Base-by-base conservation (phyloP, 2,113 vertebrate species). In the Tupaia chinensis region DNA sequence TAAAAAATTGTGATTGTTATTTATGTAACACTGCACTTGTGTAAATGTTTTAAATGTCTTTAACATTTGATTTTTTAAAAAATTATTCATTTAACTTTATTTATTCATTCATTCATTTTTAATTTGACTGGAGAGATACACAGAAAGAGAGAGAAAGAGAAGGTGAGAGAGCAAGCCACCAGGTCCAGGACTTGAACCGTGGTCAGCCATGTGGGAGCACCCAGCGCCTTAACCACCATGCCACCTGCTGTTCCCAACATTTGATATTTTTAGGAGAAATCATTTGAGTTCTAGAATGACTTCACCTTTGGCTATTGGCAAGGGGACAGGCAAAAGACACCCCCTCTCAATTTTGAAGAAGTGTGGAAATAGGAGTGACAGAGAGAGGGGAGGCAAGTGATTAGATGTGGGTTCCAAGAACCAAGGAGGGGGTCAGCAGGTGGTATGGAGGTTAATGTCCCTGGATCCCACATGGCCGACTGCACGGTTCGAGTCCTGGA, bases 251-350 rank as follows among this genome's bases (percentile, higher is more conserved):
- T 32, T 32, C 32, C 32, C 32, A 74, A 73, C 44, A 66, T 23
- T 32, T 74, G 25, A 9, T 14, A 73, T 78, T 94, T 70, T 92
- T 76, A 77, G 70, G 94, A 85, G 11, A 89, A 88, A 78, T 8
- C 17, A 1, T 87, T 87, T 80, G 83, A 91, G n/a, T 68, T 68
- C 56, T 87, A 22, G 13, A 90, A 77, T 34, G 29, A 87, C 27
- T 32, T 91, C 29, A 66, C 9, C 10, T 88, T 60, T 60, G 68
- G 29, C 27, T 97, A 0, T 80, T 61, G 65, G 80, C 66, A 60
- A 96, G 95, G 32, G 94, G 87, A 23, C 6, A 70, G n/a, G 54
- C 53, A 87, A 82, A 95, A 79, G 27, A 20, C 23, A 29, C 27
- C 34, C 23, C 27, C 11, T 91, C 82, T 83, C 73, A 34, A 29